phyloP scores from a whole-genome alignment of 2,797 vertebrate species.

The Silurus lanzhouensis region DNA sequence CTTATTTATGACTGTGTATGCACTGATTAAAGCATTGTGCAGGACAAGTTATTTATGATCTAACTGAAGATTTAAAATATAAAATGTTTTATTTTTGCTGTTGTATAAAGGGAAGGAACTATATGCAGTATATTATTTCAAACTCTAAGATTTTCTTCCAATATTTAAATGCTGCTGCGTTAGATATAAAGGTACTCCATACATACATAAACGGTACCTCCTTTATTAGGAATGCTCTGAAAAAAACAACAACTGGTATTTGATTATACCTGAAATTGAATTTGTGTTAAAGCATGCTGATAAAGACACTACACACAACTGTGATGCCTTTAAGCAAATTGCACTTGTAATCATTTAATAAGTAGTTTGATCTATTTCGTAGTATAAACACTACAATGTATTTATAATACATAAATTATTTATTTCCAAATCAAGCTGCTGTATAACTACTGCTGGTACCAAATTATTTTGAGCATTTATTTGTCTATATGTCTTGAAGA shows the following conservation, averaged over 20 bases:
- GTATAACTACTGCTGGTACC: neutral
- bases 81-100: neutral
- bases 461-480: neutral
- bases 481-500: neutral
- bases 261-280: conserved; percentile 23
- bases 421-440: neutral
- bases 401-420: neutral
- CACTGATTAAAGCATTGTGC: neutral
- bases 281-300: neutral
- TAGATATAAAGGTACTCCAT: neutral
- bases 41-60: neutral
- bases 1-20: neutral
- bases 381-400: neutral
- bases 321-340: neutral
- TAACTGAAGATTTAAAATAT: neutral
- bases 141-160: neutral
- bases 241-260: too few species aligned
- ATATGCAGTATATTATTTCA: neutral
- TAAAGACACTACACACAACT: neutral
- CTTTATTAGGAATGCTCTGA: neutral
- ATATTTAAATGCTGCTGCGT: neutral
- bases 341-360: neutral
- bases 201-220: neutral
- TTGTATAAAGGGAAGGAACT: neutral
- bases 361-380: neutral